Percentiles rank a stretch among this genome's conserved stretches.
phyloP scores from a whole-genome alignment of 2,888 invertebrate genomes.

The Podotricha telesiphe region DNA sequence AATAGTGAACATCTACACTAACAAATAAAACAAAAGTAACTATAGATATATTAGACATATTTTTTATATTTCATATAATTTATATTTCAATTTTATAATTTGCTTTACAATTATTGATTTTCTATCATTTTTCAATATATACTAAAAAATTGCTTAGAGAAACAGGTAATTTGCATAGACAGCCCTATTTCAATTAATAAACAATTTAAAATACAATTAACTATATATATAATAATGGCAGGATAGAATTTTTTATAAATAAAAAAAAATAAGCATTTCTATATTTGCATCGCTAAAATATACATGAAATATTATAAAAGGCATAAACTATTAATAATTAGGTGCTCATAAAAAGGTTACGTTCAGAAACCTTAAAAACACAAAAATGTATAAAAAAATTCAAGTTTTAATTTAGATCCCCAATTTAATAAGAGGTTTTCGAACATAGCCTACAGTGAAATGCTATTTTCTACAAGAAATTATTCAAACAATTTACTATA shows the following conservation, averaged over 20 bases:
- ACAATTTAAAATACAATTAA: not conserved
- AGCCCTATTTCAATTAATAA: not conserved
- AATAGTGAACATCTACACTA: not conserved
- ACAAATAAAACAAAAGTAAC: not conserved
- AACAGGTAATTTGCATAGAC: not conserved
- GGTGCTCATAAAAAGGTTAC: constrained; percentile 65
- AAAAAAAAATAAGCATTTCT: not conserved
- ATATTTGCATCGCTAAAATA: not conserved
- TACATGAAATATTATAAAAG: not conserved
- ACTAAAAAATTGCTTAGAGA: no score
- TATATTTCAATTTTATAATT: no score
- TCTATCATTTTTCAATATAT: no score
- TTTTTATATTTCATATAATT: no score
- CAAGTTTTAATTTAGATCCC: constrained; percentile 3
- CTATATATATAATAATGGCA: not conserved
- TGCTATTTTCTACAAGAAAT: constrained; percentile 68
- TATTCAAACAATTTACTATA: constrained; percentile 63
- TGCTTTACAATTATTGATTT: no score
- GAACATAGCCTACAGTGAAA: constrained; percentile 78
- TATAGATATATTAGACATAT: no score
- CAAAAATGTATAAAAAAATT: not conserved
- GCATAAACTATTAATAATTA: constrained; percentile 1
- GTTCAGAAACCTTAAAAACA: constrained; percentile 75
- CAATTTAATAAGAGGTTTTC: constrained; percentile 65
- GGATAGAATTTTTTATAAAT: not conserved